Conservation (phyloP, 2,797 vertebrate genomes). For the Malurus leucopterus region DNA sequence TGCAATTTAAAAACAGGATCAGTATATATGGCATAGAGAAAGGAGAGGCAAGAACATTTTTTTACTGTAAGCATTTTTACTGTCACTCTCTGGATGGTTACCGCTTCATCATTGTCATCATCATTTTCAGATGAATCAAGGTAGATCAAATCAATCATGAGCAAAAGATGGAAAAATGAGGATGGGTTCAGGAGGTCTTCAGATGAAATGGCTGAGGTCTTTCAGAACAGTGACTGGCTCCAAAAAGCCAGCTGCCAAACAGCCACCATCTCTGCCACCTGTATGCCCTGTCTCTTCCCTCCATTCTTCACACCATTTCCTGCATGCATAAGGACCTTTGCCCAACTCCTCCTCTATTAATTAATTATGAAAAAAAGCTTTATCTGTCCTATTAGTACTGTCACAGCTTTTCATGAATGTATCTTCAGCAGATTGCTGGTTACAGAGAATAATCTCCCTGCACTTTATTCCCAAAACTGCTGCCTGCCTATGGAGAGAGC, state of each 20-base stretch:
- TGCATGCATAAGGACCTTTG: background rate
- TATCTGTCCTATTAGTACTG: background rate
- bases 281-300: background rate
- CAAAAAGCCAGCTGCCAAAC: background rate
- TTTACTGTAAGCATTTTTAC: constrained; percentile 28
- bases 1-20: background rate
- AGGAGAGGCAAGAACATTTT: constrained; percentile 23
- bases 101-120: constrained; percentile 47
- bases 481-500: background rate
- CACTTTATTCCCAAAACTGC: background rate
- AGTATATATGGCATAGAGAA: background rate
- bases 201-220: background rate
- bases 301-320: background rate
- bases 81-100: constrained; percentile 3
- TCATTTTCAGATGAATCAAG: constrained; percentile 40
- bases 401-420: background rate
- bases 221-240: background rate
- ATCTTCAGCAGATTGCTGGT: background rate
- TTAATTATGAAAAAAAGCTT: background rate
- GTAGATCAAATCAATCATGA: constrained; percentile 15
- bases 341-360: background rate
- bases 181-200: background rate
- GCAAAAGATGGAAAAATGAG: background rate
- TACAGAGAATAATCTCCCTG: background rate
- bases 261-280: background rate